Evolutionary conservation across 2,888 invertebrate genomes (phyloP), one percentile per base, ranked within the genome.

Genomic region (Pegoplata infirma): DNA sequence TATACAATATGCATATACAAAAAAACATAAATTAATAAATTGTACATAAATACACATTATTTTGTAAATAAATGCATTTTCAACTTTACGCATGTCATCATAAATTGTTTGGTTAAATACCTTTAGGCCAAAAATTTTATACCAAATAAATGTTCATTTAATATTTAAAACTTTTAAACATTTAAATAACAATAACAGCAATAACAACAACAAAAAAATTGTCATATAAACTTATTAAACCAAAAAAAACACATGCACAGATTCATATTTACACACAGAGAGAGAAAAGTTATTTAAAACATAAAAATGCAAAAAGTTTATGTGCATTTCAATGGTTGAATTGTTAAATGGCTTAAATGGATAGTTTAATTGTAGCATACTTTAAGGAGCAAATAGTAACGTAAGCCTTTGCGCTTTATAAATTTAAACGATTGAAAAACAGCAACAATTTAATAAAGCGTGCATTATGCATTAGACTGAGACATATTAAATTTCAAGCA

Each of bases 81-180:
- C 25, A 72, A 61, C 59, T 67, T 72, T 78, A 78, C 67, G 74
- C 78, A 80, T 80, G 80, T 78, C 63, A 64, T 59, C 80, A 78
- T 80, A 81, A 81, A 78, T 71, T 81, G 69, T 66, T 78, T 63
- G 55, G 51, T 56, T 56, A 67, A 81, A 81, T 80, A 74, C 81
- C 81, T 81, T 80, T 71, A 72, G 81, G 81, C 75, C 74, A 73
- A 63, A 63, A 66, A 28, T 51, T 23, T 25, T 51, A 46, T 59
- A 55, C 16, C 55, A 55, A 68, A 63, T 68, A 66, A 64, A 69
- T 16, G 44, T 6, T 56, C 19, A 76, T 55, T 61, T 58, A 58
- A 44, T 58, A 71, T 47, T 59, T 67, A 40, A 10, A 66, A 76
- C 21, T 36, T 59, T 61, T 17, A 55, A 67, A 40, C 32, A 55